These are phyloP conservation scores for Triplophysa tibetana DNA, from an alignment of 2,113 vertebrate species.

Conservation along the genomic window DNA sequence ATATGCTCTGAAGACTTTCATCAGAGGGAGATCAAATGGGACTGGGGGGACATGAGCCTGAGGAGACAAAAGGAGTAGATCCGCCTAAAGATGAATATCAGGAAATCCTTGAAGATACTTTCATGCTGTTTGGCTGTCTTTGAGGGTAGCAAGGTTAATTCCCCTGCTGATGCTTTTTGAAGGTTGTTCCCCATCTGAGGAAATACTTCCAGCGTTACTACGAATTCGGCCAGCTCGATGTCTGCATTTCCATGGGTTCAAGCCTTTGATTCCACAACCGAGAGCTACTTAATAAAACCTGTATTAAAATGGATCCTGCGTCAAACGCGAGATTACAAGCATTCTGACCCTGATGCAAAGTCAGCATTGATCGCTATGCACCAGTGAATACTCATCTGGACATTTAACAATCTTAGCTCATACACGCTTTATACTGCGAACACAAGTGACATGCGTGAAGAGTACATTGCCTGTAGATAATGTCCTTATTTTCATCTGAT, in stretches of 20 bases:
- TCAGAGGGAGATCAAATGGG: conserved; percentile 42
- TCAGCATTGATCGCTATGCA: too few species aligned
- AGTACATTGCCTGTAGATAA: too few species aligned
- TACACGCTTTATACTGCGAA: too few species aligned
- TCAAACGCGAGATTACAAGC: not conserved
- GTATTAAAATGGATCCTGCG: not conserved
- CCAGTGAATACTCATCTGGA: not conserved
- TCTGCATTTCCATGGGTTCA: conserved; percentile 8
- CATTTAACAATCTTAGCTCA: not conserved
- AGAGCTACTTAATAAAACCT: conserved; percentile 8
- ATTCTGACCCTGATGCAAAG: too few species aligned
- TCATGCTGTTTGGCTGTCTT: conserved; percentile 37
- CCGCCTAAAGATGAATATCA: conserved; percentile 35
- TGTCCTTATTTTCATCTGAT: too few species aligned
- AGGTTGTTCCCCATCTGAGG: conserved; percentile 30
- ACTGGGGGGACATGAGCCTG: conserved; percentile 40
- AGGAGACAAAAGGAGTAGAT: conserved; percentile 46
- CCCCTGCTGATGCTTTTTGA: conserved; percentile 32
- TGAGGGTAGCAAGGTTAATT: conserved; percentile 48
- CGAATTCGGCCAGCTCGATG: conserved; percentile 1
- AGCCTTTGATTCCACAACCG: conserved; percentile 21
- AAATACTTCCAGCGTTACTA: conserved; percentile 33
- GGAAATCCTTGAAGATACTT: conserved; percentile 32
- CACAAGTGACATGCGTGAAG: too few species aligned
- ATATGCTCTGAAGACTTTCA: conserved; percentile 45